Evolutionary conservation across 53 echinoderm and acorn worm species (phyloP), one percentile per base, ranked within the genome.

Genomic region (Crossaster papposus): DNA sequence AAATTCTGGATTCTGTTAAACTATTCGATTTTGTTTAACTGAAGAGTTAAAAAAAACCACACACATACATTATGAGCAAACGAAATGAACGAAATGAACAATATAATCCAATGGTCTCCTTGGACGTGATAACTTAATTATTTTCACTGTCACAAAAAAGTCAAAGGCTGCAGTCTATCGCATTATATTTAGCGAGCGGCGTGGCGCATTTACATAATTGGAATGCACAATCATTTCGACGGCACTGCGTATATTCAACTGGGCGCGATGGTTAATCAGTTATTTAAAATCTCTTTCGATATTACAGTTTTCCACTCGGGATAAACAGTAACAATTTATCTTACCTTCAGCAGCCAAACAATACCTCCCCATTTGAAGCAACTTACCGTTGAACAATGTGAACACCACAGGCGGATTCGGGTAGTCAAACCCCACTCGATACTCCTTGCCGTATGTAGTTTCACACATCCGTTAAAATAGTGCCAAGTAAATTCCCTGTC

Each of bases 391-490:
- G 44, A 44, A 9, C 58, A 3, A 58, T 15, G 7, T 17, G 22
- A 58, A 17, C 51, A 76, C 22, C 79, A 17, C 22, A 53, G 53
- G 51, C 79, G 24, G 38, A n/a, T 23, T 44, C 53, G n/a, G 37
- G n/a, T n/a, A n/a, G n/a, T n/a, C 30, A n/a, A 53, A 52, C 26
- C 79, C 54, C 30, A 14, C 81, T 34, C 13, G 34, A 36, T 74
- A 74, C 54, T 54, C 35, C 20, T 23, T 53, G 17, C 22, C 34
- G 22, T 81, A 30, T 81, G 81, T 81, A 81, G 63, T 64, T 81
- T 58, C 58, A 81, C 55, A 80, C 80, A 34, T 81, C 63, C 23
- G 81, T 63, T 34, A 58, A 62, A 81, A 44, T 44, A 22, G 7
- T 30, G n/a, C 81, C 30, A 64, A 81, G 81, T 81, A 33, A 55